Evolutionary conservation across 37 sponge, comb jelly and placozoan genomes (phyloP).

Genomic region (Aplysina aerophoba): DNA sequence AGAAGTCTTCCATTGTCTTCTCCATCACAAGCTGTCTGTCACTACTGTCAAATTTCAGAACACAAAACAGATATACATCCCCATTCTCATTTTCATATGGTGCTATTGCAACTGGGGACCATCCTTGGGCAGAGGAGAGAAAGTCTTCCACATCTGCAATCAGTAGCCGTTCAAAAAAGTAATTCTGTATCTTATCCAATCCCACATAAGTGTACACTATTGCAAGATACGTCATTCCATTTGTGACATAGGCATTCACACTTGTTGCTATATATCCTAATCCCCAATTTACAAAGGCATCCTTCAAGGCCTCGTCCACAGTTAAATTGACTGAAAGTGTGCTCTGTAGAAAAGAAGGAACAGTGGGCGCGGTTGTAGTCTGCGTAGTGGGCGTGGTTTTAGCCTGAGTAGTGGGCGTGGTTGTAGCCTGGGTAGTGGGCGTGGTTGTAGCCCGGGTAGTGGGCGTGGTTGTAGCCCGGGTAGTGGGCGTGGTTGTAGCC

Average conservation of each 20-base stretch:
- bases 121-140: too few relatives aligned
- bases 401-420: too few relatives aligned
- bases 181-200: background rate
- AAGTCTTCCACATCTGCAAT: background rate
- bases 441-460: too few relatives aligned
- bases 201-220: conserved; percentile 26
- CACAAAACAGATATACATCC: background rate
- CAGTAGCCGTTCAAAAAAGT: background rate
- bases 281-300: too few relatives aligned
- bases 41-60: background rate
- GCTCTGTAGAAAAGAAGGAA: too few relatives aligned
- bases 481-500: too few relatives aligned
- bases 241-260: conserved; percentile 2
- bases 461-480: too few relatives aligned
- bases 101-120: background rate
- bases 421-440: too few relatives aligned
- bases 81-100: conserved; percentile 1
- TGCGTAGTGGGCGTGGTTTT: too few relatives aligned
- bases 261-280: background rate
- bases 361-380: too few relatives aligned
- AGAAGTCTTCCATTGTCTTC: background rate
- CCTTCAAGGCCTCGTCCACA: too few relatives aligned
- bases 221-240: background rate
- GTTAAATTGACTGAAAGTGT: too few relatives aligned
- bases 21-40: background rate